phyloP scores from a whole-genome alignment of 2,113 vertebrate species.

The Heterotilapia buettikoferi region DNA sequence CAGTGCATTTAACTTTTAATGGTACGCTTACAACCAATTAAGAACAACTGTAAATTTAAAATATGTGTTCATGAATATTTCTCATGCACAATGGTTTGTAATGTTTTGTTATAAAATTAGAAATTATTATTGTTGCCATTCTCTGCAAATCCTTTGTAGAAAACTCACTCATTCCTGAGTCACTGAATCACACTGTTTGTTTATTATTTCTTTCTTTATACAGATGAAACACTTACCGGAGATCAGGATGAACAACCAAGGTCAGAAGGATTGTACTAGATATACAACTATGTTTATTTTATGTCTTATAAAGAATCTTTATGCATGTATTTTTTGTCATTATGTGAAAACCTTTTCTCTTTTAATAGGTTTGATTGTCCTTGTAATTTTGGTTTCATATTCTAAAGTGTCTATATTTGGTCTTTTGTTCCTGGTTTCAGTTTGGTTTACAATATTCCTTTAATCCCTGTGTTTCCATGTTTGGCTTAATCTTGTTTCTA shows the following conservation, averaged over 20 bases:
- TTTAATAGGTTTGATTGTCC: neutral
- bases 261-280: rapidly evolving
- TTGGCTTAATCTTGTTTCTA: neutral
- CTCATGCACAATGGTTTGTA: neutral
- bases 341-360: neutral
- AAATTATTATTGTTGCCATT: neutral
- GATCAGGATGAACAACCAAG: neutral
- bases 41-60: neutral
- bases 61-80: neutral
- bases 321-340: neutral
- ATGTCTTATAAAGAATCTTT: neutral
- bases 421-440: neutral
- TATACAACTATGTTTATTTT: neutral
- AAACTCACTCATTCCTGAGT: neutral
- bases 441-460: neutral
- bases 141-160: neutral
- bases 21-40: neutral
- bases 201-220: neutral
- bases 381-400: neutral
- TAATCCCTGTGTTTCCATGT: neutral
- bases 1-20: neutral
- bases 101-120: neutral
- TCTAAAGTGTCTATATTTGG: neutral
- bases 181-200: neutral
- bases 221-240: rapidly evolving